A percentile compares a stretch with the other conserved stretches of the same genome.
Evolutionary conservation across 2,797 vertebrate genomes (phyloP).

Genomic region (Sandelia bainsii): DNA sequence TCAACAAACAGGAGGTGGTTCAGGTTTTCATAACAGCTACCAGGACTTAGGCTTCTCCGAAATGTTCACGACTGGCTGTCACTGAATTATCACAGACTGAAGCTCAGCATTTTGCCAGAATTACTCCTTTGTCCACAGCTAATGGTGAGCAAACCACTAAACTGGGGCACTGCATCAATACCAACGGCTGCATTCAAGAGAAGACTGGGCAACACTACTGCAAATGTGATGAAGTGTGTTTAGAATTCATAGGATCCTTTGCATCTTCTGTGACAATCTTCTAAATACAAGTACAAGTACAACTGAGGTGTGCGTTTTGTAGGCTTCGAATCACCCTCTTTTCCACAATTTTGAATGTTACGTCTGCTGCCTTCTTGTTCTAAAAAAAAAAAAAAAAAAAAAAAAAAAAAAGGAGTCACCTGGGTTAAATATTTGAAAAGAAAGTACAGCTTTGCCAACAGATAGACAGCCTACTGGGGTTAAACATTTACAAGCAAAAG

Average conservation of each 20-base stretch:
- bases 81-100: not conserved
- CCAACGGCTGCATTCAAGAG: constrained; percentile 23
- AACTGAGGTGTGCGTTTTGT: not conserved
- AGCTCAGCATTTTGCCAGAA: constrained; percentile 13
- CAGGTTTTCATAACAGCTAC: constrained; percentile 1
- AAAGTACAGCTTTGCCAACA: not conserved
- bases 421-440: constrained; percentile 31
- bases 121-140: constrained; percentile 28
- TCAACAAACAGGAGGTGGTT: constrained; percentile 12
- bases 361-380: not conserved
- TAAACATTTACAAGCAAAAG: constrained; percentile 2
- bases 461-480: not conserved
- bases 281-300: not conserved
- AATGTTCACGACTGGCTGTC: constrained; percentile 6
- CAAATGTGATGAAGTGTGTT: not conserved
- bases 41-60: not conserved
- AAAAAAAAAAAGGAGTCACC: not conserved
- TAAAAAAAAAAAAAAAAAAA: not conserved
- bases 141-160: constrained; percentile 39
- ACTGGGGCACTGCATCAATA: constrained; percentile 34
- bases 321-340: not conserved
- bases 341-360: not conserved
- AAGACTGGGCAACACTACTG: not conserved
- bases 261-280: not conserved
- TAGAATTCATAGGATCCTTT: not conserved